These are phyloP conservation scores for Kradibia gibbosae DNA, from an alignment of 1,140 invertebrate genomes.

Conservation along the genomic window DNA sequence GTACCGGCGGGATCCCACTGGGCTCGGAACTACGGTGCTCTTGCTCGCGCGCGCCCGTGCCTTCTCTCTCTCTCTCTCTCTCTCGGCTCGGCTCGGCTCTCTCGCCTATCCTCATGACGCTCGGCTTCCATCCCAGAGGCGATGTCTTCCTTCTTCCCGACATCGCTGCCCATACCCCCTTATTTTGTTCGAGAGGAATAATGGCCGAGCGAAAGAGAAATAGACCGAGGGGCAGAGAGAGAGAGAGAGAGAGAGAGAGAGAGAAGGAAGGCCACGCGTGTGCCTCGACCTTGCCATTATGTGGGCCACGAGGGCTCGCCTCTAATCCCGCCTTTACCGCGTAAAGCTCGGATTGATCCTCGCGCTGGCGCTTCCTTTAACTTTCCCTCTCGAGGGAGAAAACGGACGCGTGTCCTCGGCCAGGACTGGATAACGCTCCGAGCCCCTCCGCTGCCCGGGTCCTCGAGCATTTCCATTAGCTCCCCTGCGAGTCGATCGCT, in stretches of 20 bases:
- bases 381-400: slow-evolving; percentile 28
- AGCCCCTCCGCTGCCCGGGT: too few relatives aligned
- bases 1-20: neutral
- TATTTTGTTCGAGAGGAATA: slow-evolving; percentile 40
- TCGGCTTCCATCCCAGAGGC: neutral
- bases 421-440: neutral
- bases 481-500: too few relatives aligned
- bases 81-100: neutral
- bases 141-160: neutral
- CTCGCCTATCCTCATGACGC: neutral
- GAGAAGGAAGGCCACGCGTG: neutral
- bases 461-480: too few relatives aligned
- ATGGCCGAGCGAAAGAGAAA: too few relatives aligned
- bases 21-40: neutral
- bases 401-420: neutral
- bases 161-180: slow-evolving; percentile 48
- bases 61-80: slow-evolving; percentile 1
- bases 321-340: slow-evolving; percentile 41
- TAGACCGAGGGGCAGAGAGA: slow-evolving; percentile 26
- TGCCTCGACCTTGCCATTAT: slow-evolving; percentile 49
- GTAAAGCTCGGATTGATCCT: slow-evolving; percentile 47
- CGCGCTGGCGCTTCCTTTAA: neutral
- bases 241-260: neutral
- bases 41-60: neutral
- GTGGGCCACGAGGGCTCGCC: slow-evolving; percentile 42